phyloP scores from a whole-genome alignment of 1,140 invertebrate genomes.

The Tetranychus urticae region DNA sequence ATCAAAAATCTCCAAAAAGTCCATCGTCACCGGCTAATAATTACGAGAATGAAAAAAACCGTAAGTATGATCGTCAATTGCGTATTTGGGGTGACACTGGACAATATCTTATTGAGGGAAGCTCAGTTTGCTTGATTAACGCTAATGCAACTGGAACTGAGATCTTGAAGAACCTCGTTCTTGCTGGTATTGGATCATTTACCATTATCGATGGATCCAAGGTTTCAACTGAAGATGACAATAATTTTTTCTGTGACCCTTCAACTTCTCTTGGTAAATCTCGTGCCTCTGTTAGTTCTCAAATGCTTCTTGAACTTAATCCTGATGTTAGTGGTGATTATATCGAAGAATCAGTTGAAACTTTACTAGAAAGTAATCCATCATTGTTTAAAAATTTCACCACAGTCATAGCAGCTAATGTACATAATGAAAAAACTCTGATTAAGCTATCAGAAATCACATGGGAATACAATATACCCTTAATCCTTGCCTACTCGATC shows the following conservation, averaged over 20 bases:
- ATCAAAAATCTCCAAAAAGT: constrained; percentile 7
- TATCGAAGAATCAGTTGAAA: constrained; percentile 25
- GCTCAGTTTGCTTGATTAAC: constrained; percentile 80
- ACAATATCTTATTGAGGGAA: constrained; percentile 56
- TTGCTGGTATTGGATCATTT: constrained; percentile 81
- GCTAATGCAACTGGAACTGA: constrained; percentile 82
- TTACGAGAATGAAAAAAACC: constrained; percentile 40
- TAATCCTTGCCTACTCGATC: constrained; percentile 62
- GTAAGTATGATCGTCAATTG: constrained; percentile 68
- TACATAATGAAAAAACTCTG: constrained; percentile 23
- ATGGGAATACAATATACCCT: constrained; percentile 62
- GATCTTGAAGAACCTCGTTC: constrained; percentile 71
- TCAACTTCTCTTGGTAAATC: constrained; percentile 20
- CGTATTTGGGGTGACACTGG: constrained; percentile 94
- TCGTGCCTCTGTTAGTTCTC: constrained; percentile 53
- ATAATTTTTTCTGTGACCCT: constrained; percentile 37
- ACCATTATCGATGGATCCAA: constrained; percentile 78
- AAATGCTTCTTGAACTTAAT: constrained; percentile 69
- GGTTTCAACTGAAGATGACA: constrained; percentile 66
- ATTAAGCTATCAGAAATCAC: constrained; percentile 46
- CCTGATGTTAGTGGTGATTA: constrained; percentile 73
- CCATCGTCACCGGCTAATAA: constrained; percentile 33
- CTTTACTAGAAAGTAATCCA: constrained; percentile 56
- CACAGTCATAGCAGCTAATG: constrained; percentile 46
- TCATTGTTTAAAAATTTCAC: constrained; percentile 69